Conservation (phyloP, 2,113 vertebrate species). For the Macheiramphus alcinus region DNA sequence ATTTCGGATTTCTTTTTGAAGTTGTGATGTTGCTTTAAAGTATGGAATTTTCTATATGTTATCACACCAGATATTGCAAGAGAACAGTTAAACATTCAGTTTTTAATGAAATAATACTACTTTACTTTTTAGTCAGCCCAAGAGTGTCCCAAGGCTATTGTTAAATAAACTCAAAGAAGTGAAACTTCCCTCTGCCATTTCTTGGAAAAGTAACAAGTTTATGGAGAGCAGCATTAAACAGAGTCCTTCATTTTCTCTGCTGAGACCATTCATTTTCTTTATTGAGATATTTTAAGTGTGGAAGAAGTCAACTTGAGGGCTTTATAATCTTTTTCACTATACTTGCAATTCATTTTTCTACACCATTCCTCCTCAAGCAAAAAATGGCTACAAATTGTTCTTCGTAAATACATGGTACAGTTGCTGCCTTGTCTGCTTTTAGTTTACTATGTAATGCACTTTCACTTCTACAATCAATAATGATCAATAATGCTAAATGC, state of each 20-base stretch:
- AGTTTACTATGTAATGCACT: not conserved
- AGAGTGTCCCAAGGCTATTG: not conserved
- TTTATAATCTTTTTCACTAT: not conserved
- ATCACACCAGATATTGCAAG: not conserved
- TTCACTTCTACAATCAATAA: rapidly evolving
- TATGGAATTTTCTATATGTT: not conserved
- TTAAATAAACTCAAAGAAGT: not conserved
- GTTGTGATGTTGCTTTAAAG: not conserved
- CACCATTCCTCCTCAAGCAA: not conserved
- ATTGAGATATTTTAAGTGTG: not conserved
- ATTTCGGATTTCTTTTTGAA: not conserved
- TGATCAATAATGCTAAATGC: not conserved
- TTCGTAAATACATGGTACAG: rapidly evolving
- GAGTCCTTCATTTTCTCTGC: not conserved
- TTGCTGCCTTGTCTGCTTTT: not conserved
- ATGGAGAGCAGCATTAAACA: not conserved
- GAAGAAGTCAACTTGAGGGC: not conserved
- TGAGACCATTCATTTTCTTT: not conserved
- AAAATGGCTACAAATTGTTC: not conserved
- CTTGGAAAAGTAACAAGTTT: not conserved
- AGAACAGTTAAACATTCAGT: not conserved
- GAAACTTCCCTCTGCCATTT: not conserved
- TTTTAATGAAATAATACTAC: not conserved
- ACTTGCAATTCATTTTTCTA: not conserved
- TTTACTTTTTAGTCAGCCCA: not conserved